Evolutionary conservation across 2,113 vertebrate species (phyloP), one percentile per base, ranked within the genome.

Genomic region (Cottus gobio): DNA sequence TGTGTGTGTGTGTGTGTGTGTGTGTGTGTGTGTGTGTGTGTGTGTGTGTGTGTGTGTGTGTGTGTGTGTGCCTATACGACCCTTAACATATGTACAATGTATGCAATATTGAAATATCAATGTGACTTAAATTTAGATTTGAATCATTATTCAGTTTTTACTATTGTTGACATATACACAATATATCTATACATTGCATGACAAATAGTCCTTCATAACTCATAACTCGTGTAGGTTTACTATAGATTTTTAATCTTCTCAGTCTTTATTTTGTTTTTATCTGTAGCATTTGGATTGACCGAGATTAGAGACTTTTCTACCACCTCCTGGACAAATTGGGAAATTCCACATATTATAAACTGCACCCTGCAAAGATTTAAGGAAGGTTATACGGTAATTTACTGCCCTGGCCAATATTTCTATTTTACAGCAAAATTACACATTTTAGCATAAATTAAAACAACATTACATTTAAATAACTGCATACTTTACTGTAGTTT

Each of bases 291-390:
- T 18, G 11, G 22, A 48, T 10, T n/a, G 10, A 4, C 9, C 48
- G 31, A 66, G 13, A 52, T 24, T 50, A 18, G 48, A 34, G 44
- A 54, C 31, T 63, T 78, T 67, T 24, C 1, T 56, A 8, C 85
- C 85, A 82, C 46, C 88, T 90, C 44, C 77, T 88, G 88, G 88
- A 76, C 67, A 73, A 81, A 79, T 1, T 1, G n/a, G 42, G 11
- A 0, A 2, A 31, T 63, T 1, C 2, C 31, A 9, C 74, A 1
- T 3, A 81, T 52, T 48, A 9, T n/a, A 26, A 61, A 26, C 30
- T 6, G 26, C 15, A 34, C 56, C 39, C 6, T 3, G 24, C 20
- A 34, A 6, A 56, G 12, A 30, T 60, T 13, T 44, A 36, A 10
- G 37, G 61, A 52, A 4, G 39, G 10, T 60, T 36, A 13, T 61